Conservation (phyloP, 2,888 invertebrate genomes). For the Acleris emargana region DNA sequence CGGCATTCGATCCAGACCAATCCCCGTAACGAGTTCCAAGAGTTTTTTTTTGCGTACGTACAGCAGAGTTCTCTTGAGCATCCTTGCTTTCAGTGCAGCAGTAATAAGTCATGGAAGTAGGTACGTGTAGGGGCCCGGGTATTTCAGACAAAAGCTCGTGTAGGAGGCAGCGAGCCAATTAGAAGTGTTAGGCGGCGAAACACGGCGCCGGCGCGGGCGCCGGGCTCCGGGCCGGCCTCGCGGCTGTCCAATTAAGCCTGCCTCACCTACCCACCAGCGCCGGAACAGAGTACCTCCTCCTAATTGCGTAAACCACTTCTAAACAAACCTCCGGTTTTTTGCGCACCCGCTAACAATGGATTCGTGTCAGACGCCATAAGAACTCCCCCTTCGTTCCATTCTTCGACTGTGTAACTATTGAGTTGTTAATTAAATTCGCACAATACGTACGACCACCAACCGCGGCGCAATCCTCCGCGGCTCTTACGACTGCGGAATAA, state of each 20-base stretch:
- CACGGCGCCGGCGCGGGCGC: slow-evolving; percentile 45
- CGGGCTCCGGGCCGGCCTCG: slow-evolving; percentile 45
- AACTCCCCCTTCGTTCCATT: slow-evolving; percentile 65
- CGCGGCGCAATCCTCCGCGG: slow-evolving; percentile 40
- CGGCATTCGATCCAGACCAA: not conserved
- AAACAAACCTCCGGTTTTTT: slow-evolving; percentile 77
- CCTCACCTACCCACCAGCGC: slow-evolving; percentile 38
- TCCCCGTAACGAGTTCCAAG: not conserved
- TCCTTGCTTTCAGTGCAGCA: slow-evolving; percentile 23
- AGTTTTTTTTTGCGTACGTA: not conserved
- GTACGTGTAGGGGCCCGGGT: slow-evolving; percentile 24
- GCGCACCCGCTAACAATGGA: slow-evolving; percentile 75
- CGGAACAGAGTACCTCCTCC: slow-evolving; percentile 61
- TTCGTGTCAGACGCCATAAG: slow-evolving; percentile 76
- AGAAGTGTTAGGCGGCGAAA: slow-evolving; percentile 68
- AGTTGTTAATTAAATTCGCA: slow-evolving; percentile 81
- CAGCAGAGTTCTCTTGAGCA: slow-evolving; percentile 9
- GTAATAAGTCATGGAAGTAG: slow-evolving; percentile 32
- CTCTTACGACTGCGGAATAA: slow-evolving; percentile 54
- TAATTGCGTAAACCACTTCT: slow-evolving; percentile 80
- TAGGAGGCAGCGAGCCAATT: slow-evolving; percentile 78
- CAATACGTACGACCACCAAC: slow-evolving; percentile 57
- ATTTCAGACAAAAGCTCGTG: slow-evolving; percentile 66
- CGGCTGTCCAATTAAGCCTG: slow-evolving; percentile 77
- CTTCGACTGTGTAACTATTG: slow-evolving; percentile 67